A percentile compares a stretch with the other conserved stretches of the same genome.
phyloP scores from a whole-genome alignment of 2,797 vertebrate species.

The Poliocrania exsul region DNA sequence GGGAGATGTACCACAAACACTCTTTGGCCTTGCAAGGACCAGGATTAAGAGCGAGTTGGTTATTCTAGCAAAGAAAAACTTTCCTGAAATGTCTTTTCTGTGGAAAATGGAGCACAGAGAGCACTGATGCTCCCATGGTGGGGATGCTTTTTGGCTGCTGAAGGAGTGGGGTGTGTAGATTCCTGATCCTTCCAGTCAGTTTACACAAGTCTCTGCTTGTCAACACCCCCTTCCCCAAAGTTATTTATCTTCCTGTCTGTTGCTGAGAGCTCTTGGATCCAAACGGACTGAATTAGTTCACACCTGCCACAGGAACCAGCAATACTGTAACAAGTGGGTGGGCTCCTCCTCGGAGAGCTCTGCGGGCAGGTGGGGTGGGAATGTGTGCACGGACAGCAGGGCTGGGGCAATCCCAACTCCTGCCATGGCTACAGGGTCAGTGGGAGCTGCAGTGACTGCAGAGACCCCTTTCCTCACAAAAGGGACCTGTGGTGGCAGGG shows the following conservation, averaged over 20 bases:
- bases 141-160: not conserved
- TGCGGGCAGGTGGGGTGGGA: not conserved
- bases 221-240: constrained; percentile 29
- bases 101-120: not conserved
- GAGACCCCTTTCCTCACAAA: not conserved
- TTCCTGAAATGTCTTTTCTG: not conserved
- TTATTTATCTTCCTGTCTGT: constrained; percentile 35
- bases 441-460: not conserved
- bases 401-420: not conserved
- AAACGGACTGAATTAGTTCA: not conserved
- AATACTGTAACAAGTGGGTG: not conserved
- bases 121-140: not conserved
- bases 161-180: not conserved
- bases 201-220: constrained; percentile 31
- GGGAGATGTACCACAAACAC: not conserved
- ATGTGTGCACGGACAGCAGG: not conserved
- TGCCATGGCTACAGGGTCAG: not conserved
- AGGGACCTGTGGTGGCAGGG: not conserved
- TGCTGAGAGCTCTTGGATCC: constrained; percentile 49
- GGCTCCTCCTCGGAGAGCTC: not conserved
- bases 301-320: constrained; percentile 3
- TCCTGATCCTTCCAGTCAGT: not conserved
- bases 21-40: not conserved
- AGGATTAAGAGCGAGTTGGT: not conserved
- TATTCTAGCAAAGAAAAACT: not conserved